A percentile compares a stretch with the other conserved stretches of the same genome.
These are phyloP conservation scores for Hetaerina americana DNA, from an alignment of 1,140 invertebrate species.

Conservation along the genomic window DNA sequence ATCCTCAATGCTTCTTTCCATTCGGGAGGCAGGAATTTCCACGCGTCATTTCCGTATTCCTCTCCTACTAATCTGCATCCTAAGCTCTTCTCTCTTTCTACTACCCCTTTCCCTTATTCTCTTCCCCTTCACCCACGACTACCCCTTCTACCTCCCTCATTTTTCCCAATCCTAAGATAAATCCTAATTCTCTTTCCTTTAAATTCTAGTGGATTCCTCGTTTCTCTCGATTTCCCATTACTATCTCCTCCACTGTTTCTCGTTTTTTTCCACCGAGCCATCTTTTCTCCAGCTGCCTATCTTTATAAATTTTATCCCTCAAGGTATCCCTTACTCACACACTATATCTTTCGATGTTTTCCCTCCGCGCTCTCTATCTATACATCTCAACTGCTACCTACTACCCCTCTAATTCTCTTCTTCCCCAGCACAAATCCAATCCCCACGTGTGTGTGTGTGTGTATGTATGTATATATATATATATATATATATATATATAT, in stretches of 20 bases:
- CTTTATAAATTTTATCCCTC: too few relatives aligned
- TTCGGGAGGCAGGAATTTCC: neutral
- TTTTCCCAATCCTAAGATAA: neutral
- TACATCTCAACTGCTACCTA: too few relatives aligned
- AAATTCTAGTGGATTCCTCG: neutral
- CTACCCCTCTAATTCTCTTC: too few relatives aligned
- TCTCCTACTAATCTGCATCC: neutral
- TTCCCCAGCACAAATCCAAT: too few relatives aligned
- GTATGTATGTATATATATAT: too few relatives aligned
- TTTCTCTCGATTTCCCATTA: neutral
- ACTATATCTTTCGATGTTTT: too few relatives aligned
- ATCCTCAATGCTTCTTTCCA: neutral
- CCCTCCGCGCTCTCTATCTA: too few relatives aligned
- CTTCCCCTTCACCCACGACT: neutral
- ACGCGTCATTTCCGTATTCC: neutral
- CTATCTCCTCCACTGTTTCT: neutral
- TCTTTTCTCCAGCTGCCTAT: too few relatives aligned
- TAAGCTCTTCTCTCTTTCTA: neutral
- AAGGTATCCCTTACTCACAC: too few relatives aligned
- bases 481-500: too few relatives aligned
- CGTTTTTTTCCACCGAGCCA: conserved; percentile 5
- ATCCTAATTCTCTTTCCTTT: neutral
- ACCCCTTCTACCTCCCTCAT: neutral
- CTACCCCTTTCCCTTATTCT: neutral
- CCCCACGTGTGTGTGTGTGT: too few relatives aligned